These are phyloP conservation scores for Lycorma delicatula DNA, from an alignment of 1,140 invertebrate species.

Conservation along the genomic window DNA sequence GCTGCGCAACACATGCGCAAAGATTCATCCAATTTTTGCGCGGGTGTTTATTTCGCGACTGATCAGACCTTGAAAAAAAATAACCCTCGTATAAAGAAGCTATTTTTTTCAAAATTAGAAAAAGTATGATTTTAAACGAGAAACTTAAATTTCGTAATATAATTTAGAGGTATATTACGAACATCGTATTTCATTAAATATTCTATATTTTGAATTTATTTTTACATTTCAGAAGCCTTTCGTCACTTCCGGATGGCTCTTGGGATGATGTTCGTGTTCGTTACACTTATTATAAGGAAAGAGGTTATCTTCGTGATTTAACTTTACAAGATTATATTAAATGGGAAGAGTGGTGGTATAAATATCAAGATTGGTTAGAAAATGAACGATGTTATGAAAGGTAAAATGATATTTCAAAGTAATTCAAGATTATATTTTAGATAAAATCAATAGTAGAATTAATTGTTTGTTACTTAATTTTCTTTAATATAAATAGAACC, in stretches of 20 bases:
- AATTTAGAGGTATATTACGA: background rate
- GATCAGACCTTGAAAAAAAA: too few species aligned
- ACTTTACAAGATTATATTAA: conserved; percentile 76
- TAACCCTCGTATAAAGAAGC: too few species aligned
- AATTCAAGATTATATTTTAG: too few species aligned
- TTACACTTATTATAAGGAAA: conserved; percentile 78
- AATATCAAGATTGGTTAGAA: conserved; percentile 83
- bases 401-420: conserved; percentile 5
- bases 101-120: too few species aligned
- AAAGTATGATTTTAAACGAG: too few species aligned
- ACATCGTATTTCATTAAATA: background rate
- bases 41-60: too few species aligned
- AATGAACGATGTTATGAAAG: conserved; percentile 67
- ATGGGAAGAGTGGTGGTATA: conserved; percentile 92
- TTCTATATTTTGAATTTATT: background rate
- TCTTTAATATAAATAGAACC: too few species aligned
- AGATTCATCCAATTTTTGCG: too few species aligned
- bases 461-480: too few species aligned
- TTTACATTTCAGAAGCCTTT: conserved; percentile 31
- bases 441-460: too few species aligned
- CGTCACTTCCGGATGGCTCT: conserved; percentile 53
- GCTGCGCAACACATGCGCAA: too few species aligned
- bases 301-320: conserved; percentile 69
- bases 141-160: background rate
- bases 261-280: conserved; percentile 78